Conservation (phyloP, 2,888 invertebrate species). For the Lasioglossum lativentre region DNA sequence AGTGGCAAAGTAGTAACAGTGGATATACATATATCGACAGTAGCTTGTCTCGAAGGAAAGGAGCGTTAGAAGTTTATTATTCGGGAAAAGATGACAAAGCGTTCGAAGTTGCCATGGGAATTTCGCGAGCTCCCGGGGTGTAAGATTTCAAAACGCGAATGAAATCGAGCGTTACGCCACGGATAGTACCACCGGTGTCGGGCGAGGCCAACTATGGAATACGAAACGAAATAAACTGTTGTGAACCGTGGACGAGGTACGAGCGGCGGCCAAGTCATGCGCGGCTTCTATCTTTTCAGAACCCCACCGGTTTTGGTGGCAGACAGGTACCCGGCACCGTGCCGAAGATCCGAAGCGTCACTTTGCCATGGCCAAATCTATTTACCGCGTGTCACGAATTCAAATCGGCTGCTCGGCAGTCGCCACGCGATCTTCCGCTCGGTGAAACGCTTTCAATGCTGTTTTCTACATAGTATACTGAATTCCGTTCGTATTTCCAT, state of each 20-base stretch:
- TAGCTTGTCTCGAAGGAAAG: neutral
- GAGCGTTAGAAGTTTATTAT: neutral
- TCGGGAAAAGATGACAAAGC: neutral
- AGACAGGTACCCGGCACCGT: constrained; percentile 44
- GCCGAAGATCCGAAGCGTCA: constrained; percentile 58
- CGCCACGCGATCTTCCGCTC: constrained; percentile 30
- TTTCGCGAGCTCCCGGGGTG: neutral
- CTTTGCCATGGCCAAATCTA: constrained; percentile 70
- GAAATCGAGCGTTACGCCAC: constrained; percentile 57
- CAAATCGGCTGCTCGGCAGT: constrained; percentile 58
- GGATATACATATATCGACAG: too few relatives aligned
- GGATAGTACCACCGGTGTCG: constrained; percentile 45
- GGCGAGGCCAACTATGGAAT: constrained; percentile 58
- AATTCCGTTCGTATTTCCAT: constrained; percentile 19
- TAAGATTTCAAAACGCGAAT: constrained; percentile 39
- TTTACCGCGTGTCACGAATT: constrained; percentile 72
- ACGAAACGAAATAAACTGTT: constrained; percentile 70
- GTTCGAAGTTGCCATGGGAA: neutral
- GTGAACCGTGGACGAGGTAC: constrained; percentile 13
- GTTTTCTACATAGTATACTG: constrained; percentile 30
- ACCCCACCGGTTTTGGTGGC: constrained; percentile 55
- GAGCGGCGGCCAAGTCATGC: constrained; percentile 67
- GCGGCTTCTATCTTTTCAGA: constrained; percentile 69
- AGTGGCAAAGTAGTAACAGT: too few relatives aligned
- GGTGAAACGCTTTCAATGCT: constrained; percentile 48